A percentile compares a stretch with the other conserved stretches of the same genome.
Conservation (phyloP, 2,113 vertebrate species). For the Polypterus senegalus region DNA sequence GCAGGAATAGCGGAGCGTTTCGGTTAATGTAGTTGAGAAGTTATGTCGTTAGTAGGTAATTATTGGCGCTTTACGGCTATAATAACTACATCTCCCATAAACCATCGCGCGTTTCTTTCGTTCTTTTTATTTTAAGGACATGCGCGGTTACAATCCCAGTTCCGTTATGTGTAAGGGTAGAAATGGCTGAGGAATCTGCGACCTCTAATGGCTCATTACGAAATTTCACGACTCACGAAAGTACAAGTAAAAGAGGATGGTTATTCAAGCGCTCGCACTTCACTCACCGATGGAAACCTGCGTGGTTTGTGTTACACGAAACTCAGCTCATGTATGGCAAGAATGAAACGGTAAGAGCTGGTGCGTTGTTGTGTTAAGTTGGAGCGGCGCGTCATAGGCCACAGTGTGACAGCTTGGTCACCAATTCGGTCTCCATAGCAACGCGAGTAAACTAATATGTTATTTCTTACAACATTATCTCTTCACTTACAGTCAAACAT, state of each 20-base stretch:
- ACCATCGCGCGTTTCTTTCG: constrained; percentile 17
- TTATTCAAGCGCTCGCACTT: constrained; percentile 25
- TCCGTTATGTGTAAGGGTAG: constrained; percentile 47
- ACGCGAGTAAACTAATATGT: not conserved
- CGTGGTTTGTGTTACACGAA: constrained; percentile 24
- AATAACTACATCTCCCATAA: constrained; percentile 40
- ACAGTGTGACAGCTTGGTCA: not conserved
- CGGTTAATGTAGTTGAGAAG: constrained; percentile 37
- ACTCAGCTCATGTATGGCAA: constrained; percentile 20
- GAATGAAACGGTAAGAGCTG: constrained; percentile 21
- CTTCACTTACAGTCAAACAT: too few relatives aligned
- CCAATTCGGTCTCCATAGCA: not conserved
- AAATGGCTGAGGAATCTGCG: constrained; percentile 22
- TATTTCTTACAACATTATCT: not conserved
- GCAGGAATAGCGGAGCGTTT: constrained; percentile 17
- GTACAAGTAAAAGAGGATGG: constrained; percentile 20
- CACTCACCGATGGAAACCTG: constrained; percentile 22
- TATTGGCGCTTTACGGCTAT: not conserved
- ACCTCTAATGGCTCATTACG: constrained; percentile 24
- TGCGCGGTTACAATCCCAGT: constrained; percentile 34
- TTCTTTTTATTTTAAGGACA: constrained; percentile 29
- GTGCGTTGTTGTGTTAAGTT: not conserved
- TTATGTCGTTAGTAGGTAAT: too few relatives aligned
- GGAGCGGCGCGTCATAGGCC: not conserved
- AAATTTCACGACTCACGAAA: constrained; percentile 5